A percentile compares a stretch with the other conserved stretches of the same genome.
Conservation (phyloP, 1,140 invertebrate species). For the Drosophila erecta region DNA sequence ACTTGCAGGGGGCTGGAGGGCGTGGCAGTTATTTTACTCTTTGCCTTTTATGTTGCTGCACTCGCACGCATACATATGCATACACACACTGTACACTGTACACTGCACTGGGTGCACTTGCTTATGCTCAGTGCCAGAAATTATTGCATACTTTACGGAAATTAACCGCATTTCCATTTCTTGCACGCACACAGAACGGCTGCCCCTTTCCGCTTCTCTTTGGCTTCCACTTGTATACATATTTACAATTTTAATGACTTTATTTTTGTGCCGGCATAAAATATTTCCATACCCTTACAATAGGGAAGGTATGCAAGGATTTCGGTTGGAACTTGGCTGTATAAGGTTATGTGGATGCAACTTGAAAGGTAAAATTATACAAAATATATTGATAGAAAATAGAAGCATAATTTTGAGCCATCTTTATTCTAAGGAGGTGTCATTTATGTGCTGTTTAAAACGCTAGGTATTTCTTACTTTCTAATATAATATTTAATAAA, state of each 20-base stretch:
- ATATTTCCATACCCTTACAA: conserved; percentile 57
- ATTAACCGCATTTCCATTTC: conserved; percentile 84
- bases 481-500: too few species aligned
- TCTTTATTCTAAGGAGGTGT: too few species aligned
- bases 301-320: too few species aligned
- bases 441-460: too few species aligned
- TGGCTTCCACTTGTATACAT: conserved; percentile 27
- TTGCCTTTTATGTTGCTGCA: conserved; percentile 51
- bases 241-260: conserved; percentile 80
- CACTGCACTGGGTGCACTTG: conserved; percentile 30
- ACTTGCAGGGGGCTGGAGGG: conserved; percentile 50
- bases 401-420: background rate
- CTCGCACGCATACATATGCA: conserved; percentile 15
- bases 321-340: background rate
- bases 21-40: conserved; percentile 71
- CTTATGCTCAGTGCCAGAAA: conserved; percentile 77
- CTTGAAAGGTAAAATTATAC: too few species aligned
- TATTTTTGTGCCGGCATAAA: conserved; percentile 63
- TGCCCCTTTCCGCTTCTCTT: conserved; percentile 18
- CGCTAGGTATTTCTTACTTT: too few species aligned
- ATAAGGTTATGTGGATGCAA: background rate
- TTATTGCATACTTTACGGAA: conserved; percentile 84
- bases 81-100: background rate
- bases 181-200: conserved; percentile 76
- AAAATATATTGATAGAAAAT: background rate